Conservation (phyloP, 2,113 vertebrate genomes). For the Actenoides lindsayi region DNA sequence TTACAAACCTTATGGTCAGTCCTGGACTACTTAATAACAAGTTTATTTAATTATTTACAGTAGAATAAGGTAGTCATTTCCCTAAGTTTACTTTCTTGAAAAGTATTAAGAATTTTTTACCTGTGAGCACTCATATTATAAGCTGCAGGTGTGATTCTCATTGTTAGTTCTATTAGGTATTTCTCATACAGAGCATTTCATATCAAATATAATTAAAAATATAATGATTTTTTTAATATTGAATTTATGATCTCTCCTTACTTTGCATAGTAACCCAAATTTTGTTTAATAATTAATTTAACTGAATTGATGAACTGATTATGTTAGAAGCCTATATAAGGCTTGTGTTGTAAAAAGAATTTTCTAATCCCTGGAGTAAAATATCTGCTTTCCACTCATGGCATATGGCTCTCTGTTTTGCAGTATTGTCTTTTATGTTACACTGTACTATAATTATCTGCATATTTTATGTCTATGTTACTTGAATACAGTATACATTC, state of each 20-base stretch:
- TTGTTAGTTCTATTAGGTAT: background rate
- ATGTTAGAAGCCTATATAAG: background rate
- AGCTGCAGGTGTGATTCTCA: background rate
- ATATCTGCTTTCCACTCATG: background rate
- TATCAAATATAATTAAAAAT: background rate
- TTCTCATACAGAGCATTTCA: background rate
- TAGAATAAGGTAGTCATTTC: background rate
- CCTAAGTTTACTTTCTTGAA: background rate
- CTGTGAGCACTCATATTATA: background rate
- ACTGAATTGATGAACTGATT: background rate
- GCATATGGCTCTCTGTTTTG: background rate
- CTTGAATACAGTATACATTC: background rate
- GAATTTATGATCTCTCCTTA: conserved; percentile 16
- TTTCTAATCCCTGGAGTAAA: background rate
- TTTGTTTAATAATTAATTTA: conserved; percentile 17
- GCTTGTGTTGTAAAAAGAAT: background rate
- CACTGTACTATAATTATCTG: background rate
- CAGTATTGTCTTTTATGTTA: background rate
- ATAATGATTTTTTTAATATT: conserved; percentile 25
- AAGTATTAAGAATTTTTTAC: background rate
- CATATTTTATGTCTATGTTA: background rate
- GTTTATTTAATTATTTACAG: background rate
- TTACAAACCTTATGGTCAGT: background rate
- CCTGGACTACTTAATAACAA: background rate
- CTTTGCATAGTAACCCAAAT: background rate